Conservation (phyloP, 2,888 invertebrate genomes). For the Dynastes tityus region DNA sequence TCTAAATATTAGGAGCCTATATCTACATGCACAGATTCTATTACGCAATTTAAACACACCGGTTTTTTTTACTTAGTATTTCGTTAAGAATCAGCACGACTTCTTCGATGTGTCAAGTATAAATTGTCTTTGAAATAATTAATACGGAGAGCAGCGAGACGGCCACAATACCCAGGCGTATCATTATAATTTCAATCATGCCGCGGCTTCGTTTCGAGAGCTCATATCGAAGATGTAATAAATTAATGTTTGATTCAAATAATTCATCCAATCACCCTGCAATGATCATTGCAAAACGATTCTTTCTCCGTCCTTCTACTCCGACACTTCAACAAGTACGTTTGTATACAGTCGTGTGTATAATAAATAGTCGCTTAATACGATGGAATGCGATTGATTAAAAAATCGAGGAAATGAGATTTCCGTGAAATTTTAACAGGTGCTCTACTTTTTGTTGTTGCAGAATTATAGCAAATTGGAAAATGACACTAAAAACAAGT, state of each 20-base stretch:
- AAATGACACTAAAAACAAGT: too few relatives aligned
- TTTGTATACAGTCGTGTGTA: not conserved
- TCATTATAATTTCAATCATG: constrained; percentile 26
- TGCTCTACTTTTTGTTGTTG: too few relatives aligned
- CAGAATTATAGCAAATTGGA: too few relatives aligned
- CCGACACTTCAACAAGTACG: not conserved
- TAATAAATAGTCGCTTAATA: not conserved
- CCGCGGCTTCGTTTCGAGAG: constrained; percentile 6
- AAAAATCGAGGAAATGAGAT: too few relatives aligned
- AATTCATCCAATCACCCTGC: constrained; percentile 20
- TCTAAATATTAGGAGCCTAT: not conserved
- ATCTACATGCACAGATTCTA: not conserved
- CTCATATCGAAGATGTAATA: constrained; percentile 30
- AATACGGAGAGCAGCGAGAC: constrained; percentile 11
- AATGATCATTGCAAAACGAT: constrained; percentile 12
- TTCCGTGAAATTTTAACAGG: too few relatives aligned
- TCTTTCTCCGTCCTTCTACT: not conserved
- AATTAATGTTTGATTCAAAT: constrained; percentile 30
- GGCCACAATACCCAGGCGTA: constrained; percentile 20
- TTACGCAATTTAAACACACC: constrained; percentile 8
- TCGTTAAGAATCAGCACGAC: constrained; percentile 19
- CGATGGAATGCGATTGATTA: not conserved
- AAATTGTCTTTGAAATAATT: constrained; percentile 36
- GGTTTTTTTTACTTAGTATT: constrained; percentile 20
- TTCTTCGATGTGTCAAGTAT: constrained; percentile 20